Evolutionary conservation across 2,797 vertebrate genomes (phyloP).

Genomic region (Clarias laeviceps): DNA sequence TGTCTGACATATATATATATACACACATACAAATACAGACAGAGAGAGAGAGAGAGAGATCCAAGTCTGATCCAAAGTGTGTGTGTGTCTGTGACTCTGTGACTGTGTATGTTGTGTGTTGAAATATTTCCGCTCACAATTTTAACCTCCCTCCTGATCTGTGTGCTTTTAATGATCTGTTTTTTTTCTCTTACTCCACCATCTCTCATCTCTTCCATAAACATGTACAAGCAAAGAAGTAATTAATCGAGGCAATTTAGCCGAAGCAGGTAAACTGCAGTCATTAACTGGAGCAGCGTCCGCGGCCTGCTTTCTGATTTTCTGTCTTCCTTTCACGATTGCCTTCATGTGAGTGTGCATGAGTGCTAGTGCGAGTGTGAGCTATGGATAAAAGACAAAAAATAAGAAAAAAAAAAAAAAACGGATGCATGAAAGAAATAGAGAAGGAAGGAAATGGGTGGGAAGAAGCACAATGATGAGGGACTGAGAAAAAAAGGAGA

Average conservation of each 20-base stretch:
- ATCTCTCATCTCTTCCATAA: slow-evolving; percentile 45
- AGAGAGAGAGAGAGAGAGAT: slow-evolving; percentile 37
- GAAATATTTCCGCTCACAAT: neutral
- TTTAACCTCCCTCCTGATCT: slow-evolving; percentile 33
- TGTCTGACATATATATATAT: slow-evolving; percentile 6
- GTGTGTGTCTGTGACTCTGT: neutral
- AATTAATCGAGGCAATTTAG: slow-evolving; percentile 75
- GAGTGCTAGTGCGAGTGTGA: neutral
- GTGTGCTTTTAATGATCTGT: slow-evolving; percentile 58
- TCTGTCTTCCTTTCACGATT: slow-evolving; percentile 76
- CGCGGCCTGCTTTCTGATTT: slow-evolving; percentile 64
- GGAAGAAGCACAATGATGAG: slow-evolving; percentile 27
- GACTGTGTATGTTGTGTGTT: slow-evolving; percentile 13
- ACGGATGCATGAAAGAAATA: neutral
- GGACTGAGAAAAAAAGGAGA: slow-evolving; percentile 50
- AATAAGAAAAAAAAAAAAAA: neutral
- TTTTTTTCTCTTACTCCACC: slow-evolving; percentile 57
- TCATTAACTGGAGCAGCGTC: slow-evolving; percentile 67
- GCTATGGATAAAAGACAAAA: neutral
- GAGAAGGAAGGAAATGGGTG: slow-evolving; percentile 10
- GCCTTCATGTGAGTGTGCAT: neutral
- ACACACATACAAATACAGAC: neutral
- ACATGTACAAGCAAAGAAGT: slow-evolving; percentile 62
- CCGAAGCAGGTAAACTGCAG: slow-evolving; percentile 76
- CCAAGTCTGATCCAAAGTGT: slow-evolving; percentile 35